These are phyloP conservation scores for Anas acuta DNA, from an alignment of 2,797 vertebrate genomes.

Conservation along the genomic window DNA sequence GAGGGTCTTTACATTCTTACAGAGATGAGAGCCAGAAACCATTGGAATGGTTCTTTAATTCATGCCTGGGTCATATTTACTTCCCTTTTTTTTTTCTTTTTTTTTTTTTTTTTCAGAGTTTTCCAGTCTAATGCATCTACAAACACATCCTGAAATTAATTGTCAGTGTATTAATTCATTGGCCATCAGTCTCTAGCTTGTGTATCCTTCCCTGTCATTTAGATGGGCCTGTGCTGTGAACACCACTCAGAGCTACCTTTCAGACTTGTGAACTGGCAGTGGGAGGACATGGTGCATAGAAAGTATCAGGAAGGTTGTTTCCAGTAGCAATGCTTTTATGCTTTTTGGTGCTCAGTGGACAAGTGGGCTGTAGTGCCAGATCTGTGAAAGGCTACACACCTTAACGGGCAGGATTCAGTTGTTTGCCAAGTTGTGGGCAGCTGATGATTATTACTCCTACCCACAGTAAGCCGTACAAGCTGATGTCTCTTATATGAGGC, in stretches of 20 bases:
- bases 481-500: background rate
- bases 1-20: background rate
- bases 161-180: background rate
- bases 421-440: background rate
- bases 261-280: background rate
- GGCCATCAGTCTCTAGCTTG: background rate
- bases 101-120: background rate
- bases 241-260: background rate
- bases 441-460: background rate
- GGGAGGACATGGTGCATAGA: rapidly evolving
- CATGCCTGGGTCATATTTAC: background rate
- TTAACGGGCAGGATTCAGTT: background rate
- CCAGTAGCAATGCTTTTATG: background rate
- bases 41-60: background rate
- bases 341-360: background rate
- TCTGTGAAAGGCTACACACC: background rate
- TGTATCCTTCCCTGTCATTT: background rate
- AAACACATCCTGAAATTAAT: background rate
- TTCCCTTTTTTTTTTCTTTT: too few relatives aligned
- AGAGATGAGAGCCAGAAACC: background rate
- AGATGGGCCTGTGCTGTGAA: background rate
- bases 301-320: background rate
- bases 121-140: background rate
- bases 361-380: background rate
- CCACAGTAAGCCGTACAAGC: background rate